These are phyloP conservation scores for Drosophila monieri DNA, from an alignment of 2,888 invertebrate species.

Conservation along the genomic window DNA sequence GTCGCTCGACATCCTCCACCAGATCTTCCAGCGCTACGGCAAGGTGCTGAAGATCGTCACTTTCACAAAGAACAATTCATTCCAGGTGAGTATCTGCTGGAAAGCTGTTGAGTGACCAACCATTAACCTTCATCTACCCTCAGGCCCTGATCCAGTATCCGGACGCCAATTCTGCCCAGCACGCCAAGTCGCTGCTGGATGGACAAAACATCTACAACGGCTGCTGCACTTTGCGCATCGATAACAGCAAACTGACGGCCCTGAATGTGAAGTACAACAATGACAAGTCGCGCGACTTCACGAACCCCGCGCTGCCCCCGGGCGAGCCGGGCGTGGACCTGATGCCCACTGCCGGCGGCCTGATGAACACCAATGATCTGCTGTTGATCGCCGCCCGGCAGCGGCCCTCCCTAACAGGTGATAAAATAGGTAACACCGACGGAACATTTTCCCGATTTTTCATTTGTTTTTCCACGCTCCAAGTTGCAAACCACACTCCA, in stretches of 20 bases:
- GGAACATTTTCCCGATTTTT: slow-evolving; percentile 68
- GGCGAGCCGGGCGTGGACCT: slow-evolving; percentile 91
- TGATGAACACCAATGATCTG: slow-evolving; percentile 86
- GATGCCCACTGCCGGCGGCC: slow-evolving; percentile 85
- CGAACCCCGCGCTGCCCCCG: slow-evolving; percentile 98
- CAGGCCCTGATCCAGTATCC: slow-evolving; percentile 99
- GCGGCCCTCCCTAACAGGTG: slow-evolving; percentile 84
- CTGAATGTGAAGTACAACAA: slow-evolving; percentile 99
- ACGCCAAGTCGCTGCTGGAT: slow-evolving; percentile 97
- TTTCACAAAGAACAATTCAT: slow-evolving; percentile 99
- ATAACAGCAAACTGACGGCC: slow-evolving; percentile 99
- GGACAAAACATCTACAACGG: slow-evolving; percentile 99
- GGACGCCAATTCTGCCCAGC: slow-evolving; percentile 97
- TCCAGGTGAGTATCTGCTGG: slow-evolving; percentile 80
- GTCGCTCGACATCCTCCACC: slow-evolving; percentile 97
- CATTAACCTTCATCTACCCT: background rate
- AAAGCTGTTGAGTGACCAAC: no score
- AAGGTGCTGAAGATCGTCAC: slow-evolving; percentile 99
- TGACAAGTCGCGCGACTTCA: slow-evolving; percentile 99
- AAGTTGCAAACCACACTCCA: slow-evolving; percentile 20
- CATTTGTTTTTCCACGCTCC: slow-evolving; percentile 14
- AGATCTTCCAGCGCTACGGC: slow-evolving; percentile 99
- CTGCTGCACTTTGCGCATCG: slow-evolving; percentile 99
- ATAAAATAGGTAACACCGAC: slow-evolving; percentile 84
- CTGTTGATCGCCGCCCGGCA: slow-evolving; percentile 84